These are phyloP conservation scores for Sebastolobus altivelis DNA, from an alignment of 2,797 vertebrate genomes.

Conservation along the genomic window DNA sequence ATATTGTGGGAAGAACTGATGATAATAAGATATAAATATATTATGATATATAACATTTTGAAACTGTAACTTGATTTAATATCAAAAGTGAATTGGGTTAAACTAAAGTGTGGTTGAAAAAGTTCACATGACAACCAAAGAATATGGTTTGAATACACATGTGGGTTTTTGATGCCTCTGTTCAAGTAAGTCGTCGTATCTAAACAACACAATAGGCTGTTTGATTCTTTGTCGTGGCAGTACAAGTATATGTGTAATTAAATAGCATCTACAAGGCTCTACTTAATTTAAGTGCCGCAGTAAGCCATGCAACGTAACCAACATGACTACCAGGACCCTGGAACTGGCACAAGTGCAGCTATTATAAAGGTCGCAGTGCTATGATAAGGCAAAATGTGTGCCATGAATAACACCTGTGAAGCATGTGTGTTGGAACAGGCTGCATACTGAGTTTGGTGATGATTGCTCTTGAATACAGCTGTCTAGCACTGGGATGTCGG, in stretches of 20 bases:
- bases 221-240: not conserved
- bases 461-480: slow-evolving; percentile 12
- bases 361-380: not conserved
- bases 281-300: not conserved
- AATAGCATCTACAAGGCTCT: not conserved
- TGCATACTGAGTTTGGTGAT: slow-evolving; percentile 18
- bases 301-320: not conserved
- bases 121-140: not conserved
- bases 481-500: not conserved
- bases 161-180: not conserved
- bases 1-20: too few relatives aligned
- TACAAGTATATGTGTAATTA: not conserved
- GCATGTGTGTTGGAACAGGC: not conserved
- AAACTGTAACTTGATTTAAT: not conserved
- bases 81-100: not conserved
- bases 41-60: too few relatives aligned
- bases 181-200: too few relatives aligned
- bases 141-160: not conserved
- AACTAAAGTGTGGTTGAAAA: not conserved
- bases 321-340: not conserved
- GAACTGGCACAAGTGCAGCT: not conserved
- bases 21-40: not conserved
- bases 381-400: not conserved
- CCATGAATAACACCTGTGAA: not conserved
- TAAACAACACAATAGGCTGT: too few relatives aligned